Evolutionary conservation across 1,140 invertebrate species (phyloP).

Genomic region (Sycophila sp.): DNA sequence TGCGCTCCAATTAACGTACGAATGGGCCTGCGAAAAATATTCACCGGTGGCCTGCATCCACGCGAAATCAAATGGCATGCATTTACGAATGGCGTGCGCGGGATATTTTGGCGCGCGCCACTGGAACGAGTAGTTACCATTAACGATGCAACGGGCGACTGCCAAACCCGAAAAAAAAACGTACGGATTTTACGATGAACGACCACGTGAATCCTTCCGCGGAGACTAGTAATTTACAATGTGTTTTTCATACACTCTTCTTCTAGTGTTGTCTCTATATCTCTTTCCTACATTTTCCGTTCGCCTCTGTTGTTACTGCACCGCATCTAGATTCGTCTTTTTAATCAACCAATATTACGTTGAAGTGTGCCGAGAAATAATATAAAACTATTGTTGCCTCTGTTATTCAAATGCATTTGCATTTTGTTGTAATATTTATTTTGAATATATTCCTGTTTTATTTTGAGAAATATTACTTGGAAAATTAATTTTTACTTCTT

Average conservation of each 20-base stretch:
- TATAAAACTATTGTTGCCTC: too few relatives aligned
- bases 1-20: not conserved
- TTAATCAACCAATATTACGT: constrained; percentile 10
- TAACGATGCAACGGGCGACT: not conserved
- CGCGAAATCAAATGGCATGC: not conserved
- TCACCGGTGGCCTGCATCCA: not conserved
- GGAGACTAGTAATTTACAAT: constrained; percentile 3
- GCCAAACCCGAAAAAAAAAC: not conserved
- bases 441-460: too few relatives aligned
- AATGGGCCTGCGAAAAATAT: not conserved
- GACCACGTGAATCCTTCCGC: not conserved
- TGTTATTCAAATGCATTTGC: too few relatives aligned
- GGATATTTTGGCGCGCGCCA: not conserved
- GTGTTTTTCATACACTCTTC: not conserved
- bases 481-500: not conserved
- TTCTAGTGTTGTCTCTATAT: not conserved
- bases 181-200: not conserved
- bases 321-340: not conserved
- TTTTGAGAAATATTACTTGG: constrained; percentile 11
- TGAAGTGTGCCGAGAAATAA: too few relatives aligned
- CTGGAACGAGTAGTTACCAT: not conserved
- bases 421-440: too few relatives aligned
- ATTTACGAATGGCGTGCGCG: not conserved
- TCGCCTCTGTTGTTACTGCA: not conserved
- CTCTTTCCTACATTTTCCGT: not conserved